Percentiles rank a stretch among this genome's conserved stretches.
These are phyloP conservation scores for Dascyllus trimaculatus DNA, from an alignment of 2,113 vertebrate species.

Conservation along the genomic window DNA sequence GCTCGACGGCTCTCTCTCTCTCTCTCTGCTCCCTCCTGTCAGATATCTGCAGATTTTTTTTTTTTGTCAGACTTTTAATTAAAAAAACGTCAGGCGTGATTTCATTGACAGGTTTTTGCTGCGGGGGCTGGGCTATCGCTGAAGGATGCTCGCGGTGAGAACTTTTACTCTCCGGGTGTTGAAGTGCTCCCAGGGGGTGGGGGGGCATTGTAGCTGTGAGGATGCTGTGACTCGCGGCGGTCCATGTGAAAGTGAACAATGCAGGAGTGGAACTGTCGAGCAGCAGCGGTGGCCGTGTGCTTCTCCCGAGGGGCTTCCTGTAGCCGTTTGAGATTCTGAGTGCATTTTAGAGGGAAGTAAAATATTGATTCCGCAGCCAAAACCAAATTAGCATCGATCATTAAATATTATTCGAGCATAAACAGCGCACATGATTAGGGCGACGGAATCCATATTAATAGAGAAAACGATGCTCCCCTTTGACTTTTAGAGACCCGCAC, in stretches of 20 bases:
- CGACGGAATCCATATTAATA: slow-evolving; percentile 59
- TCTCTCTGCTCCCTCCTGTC: slow-evolving; percentile 20
- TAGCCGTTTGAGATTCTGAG: slow-evolving; percentile 49
- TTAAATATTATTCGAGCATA: slow-evolving; percentile 68
- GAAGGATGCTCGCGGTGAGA: slow-evolving; percentile 41
- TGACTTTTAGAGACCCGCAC: slow-evolving; percentile 47
- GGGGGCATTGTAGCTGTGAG: slow-evolving; percentile 5
- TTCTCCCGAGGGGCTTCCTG: slow-evolving; percentile 2
- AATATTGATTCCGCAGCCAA: slow-evolving; percentile 62
- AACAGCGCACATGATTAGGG: slow-evolving; percentile 47
- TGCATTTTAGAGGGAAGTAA: slow-evolving; percentile 44
- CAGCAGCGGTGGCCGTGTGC: neutral
- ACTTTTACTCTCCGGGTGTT: slow-evolving; percentile 38
- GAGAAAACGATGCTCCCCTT: slow-evolving; percentile 52
- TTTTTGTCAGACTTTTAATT: slow-evolving; percentile 71
- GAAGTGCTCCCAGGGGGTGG: neutral
- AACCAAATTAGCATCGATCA: slow-evolving; percentile 71
- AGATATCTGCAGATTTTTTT: slow-evolving; percentile 41
- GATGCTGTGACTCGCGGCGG: neutral
- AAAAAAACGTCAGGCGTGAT: slow-evolving; percentile 65
- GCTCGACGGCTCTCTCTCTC: neutral
- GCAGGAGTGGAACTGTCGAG: neutral
- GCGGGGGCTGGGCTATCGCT: slow-evolving; percentile 24
- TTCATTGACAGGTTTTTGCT: slow-evolving; percentile 50
- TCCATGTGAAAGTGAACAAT: slow-evolving; percentile 2